phyloP scores from a whole-genome alignment of 2,888 invertebrate species.

The Drosophila tripunctata region DNA sequence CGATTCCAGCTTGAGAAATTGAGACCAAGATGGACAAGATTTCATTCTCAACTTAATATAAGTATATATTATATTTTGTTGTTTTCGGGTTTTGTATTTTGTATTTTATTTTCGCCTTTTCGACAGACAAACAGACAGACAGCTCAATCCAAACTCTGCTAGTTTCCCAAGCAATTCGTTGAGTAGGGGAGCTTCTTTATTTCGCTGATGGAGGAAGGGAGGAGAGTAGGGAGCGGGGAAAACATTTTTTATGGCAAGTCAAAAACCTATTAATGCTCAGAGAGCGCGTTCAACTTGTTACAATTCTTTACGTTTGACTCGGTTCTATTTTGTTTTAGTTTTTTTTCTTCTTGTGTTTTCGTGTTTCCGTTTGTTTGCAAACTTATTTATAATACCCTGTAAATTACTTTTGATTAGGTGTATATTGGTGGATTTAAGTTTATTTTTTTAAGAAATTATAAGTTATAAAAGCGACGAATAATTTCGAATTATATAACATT shows the following conservation, averaged over 20 bases:
- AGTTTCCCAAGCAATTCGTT: conserved; percentile 59
- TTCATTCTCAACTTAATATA: conserved; percentile 29
- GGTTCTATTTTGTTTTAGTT: conserved; percentile 15
- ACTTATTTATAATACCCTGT: conserved; percentile 49
- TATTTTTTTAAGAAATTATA: too few relatives aligned
- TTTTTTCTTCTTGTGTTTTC: conserved; percentile 5
- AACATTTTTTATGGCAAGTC: conserved; percentile 69
- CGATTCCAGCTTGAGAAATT: conserved; percentile 30
- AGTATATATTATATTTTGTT: too few relatives aligned
- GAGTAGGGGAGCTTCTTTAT: conserved; percentile 1
- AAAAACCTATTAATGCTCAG: conserved; percentile 79
- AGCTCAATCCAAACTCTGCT: conserved; percentile 43
- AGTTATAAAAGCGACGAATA: too few relatives aligned
- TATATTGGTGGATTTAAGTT: neutral
- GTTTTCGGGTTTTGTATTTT: neutral
- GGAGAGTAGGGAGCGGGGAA: neutral
- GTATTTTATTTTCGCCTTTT: neutral
- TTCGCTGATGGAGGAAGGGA: neutral
- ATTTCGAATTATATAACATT: too few relatives aligned
- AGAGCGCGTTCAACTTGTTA: conserved; percentile 76
- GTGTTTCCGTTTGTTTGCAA: conserved; percentile 57
- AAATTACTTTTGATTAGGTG: neutral
- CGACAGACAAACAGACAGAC: conserved; percentile 44
- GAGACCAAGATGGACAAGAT: conserved; percentile 36
- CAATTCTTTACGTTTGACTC: conserved; percentile 67